Base-by-base conservation (phyloP, 2,888 invertebrate genomes). In the Mechanitis messenoides region DNA sequence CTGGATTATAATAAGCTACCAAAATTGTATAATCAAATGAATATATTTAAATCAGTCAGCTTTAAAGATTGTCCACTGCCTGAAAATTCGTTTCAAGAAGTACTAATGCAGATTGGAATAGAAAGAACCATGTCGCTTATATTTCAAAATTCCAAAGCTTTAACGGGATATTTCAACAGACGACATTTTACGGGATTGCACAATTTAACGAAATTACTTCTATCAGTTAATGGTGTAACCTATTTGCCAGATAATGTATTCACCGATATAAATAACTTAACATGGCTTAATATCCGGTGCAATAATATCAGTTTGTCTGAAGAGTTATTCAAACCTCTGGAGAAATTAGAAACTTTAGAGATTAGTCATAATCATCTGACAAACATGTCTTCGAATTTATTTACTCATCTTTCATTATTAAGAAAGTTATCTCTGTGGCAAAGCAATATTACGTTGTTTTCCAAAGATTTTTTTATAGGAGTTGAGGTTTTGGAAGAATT, bases 291-390 rank as follows among this genome's bases (percentile, higher is more conserved):
- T 72, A 90, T 95, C 69, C 87, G 91, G 63, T 91, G 92, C 2
- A 93, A 93, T 73, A 90, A 91, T 59, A 86, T 92, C 5, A 89
- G 91, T 71, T 76, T 93, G 42, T 92, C 92, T 0, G 87, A 86
- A 62, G 85, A 91, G 68, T 78, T 93, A 33, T 92, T 93, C 66
- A 87, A 89, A 65, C 86, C 91, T 9, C 79, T 93, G 55, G 86
- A 89, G 61, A 91, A 85, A 70, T 81, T 95, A 46, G 89, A 91
- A 69, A 89, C 90, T 60, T 85, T 95, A 58, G 94, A 94, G 79
- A 83, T 95, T 71, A 93, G 93, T 56, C 90, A 91, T 72, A 95
- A 95, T 77, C 90, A 92, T 62, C 83, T 96, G 72, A 88, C 89
- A 55, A 83, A 89, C 71, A 84, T 95, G 72, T 91, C 92, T 45